Percentiles rank a stretch among this genome's conserved stretches.
These are phyloP conservation scores for Ctenoplectra terminalis DNA, from an alignment of 1,140 invertebrate species.

Conservation along the genomic window DNA sequence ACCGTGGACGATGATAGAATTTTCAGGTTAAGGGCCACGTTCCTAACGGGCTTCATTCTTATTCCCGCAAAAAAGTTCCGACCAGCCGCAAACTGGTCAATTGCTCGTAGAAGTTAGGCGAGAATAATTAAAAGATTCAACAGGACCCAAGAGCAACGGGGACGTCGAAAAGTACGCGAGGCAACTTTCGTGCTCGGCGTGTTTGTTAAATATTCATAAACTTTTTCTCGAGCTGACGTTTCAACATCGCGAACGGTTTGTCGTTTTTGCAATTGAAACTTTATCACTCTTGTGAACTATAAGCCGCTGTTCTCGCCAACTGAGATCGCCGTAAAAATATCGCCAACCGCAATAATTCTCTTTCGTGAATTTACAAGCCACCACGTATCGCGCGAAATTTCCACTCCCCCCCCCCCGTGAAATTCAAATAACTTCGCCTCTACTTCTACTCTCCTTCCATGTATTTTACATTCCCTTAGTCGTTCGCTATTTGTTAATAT, in stretches of 20 bases:
- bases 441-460: background rate
- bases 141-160: background rate
- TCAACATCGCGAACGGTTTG: slow-evolving; percentile 37
- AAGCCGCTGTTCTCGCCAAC: background rate
- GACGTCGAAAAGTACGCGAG: slow-evolving; percentile 51
- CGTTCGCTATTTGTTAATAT: too few relatives aligned
- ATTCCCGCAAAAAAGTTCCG: slow-evolving; percentile 25
- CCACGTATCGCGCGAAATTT: background rate
- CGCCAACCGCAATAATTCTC: slow-evolving; percentile 17
- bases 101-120: slow-evolving; percentile 26
- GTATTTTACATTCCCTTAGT: too few relatives aligned
- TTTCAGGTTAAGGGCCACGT: background rate
- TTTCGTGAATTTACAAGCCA: slow-evolving; percentile 14
- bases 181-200: slow-evolving; percentile 42
- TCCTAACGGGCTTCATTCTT: background rate
- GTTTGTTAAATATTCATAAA: slow-evolving; percentile 69
- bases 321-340: slow-evolving; percentile 31
- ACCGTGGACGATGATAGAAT: background rate
- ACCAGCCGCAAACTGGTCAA: slow-evolving; percentile 40
- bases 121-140: slow-evolving; percentile 65
- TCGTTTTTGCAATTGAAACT: slow-evolving; percentile 54
- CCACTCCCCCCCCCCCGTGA: background rate
- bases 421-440: background rate
- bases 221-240: slow-evolving; percentile 48
- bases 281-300: slow-evolving; percentile 26